These are phyloP conservation scores for Agonum fuliginosum DNA, from an alignment of 2,888 invertebrate species.

Conservation along the genomic window DNA sequence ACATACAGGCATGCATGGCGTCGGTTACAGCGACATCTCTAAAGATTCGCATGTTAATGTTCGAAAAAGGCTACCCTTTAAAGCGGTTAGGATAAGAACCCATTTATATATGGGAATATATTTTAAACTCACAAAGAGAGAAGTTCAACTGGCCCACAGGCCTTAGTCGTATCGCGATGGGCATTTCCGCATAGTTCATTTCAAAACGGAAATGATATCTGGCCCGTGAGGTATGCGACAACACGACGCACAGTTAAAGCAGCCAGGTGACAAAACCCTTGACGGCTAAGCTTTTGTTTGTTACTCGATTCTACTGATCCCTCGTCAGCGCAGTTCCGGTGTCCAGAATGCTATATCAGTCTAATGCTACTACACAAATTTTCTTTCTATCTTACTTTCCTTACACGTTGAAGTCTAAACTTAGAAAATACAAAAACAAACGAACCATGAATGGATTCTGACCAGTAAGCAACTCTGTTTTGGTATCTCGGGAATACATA, in stretches of 20 bases:
- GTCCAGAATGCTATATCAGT: conserved; percentile 39
- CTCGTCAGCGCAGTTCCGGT: conserved; percentile 27
- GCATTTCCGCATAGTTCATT: conserved; percentile 47
- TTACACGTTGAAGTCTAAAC: not conserved
- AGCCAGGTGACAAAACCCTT: conserved; percentile 18
- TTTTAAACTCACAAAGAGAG: conserved; percentile 53
- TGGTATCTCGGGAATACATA: conserved; percentile 28
- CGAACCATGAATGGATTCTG: conserved; percentile 19
- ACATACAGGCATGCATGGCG: conserved; percentile 65
- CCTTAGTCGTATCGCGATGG: conserved; percentile 15
- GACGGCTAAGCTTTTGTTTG: not conserved
- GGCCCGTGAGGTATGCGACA: not conserved
- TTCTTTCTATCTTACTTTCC: conserved; percentile 10
- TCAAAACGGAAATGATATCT: conserved; percentile 36
- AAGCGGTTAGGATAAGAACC: conserved; percentile 55
- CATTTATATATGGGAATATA: conserved; percentile 57
- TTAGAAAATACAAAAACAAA: conserved; percentile 35
- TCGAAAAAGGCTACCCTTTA: conserved; percentile 57
- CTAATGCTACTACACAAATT: conserved; percentile 51
- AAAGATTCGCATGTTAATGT: conserved; percentile 60
- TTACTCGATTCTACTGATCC: conserved; percentile 9
- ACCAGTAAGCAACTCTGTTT: not conserved
- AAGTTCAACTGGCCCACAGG: conserved; percentile 35
- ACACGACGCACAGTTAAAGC: not conserved
- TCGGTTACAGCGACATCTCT: conserved; percentile 62